Evolutionary conservation across 2,797 vertebrate species (phyloP).

Genomic region (Galagoides demidoff): DNA sequence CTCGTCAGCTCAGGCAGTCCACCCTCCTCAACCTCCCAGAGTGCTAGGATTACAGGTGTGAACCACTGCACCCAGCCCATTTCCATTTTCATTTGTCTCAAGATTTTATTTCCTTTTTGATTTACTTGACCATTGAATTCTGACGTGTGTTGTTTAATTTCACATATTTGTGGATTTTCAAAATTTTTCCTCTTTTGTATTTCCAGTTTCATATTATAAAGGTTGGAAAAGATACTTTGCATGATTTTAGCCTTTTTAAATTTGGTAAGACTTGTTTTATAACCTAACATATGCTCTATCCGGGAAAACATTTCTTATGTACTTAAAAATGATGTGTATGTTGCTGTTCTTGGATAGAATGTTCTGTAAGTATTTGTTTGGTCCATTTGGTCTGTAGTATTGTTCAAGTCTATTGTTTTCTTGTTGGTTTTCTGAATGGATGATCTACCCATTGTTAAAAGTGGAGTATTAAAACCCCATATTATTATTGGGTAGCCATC

Average conservation of each 20-base stretch:
- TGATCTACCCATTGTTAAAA: background rate
- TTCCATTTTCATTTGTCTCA: constrained; percentile 22
- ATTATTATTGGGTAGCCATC: background rate
- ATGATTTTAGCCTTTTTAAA: constrained; percentile 20
- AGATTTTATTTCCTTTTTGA: background rate
- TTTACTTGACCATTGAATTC: background rate
- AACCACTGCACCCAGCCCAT: no score
- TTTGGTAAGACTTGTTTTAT: constrained; percentile 38
- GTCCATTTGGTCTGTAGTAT: background rate
- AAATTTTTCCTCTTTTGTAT: constrained; percentile 14
- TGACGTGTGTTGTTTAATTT: constrained; percentile 41
- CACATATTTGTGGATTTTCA: constrained; percentile 34
- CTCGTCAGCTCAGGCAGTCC: no score
- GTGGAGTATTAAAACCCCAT: background rate
- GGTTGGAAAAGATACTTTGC: constrained; percentile 41
- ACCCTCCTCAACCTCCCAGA: no score
- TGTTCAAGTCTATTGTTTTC: background rate
- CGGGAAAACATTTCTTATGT: background rate
- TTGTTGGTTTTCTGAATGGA: background rate
- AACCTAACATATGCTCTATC: background rate
- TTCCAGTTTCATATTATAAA: background rate
- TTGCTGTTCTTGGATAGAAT: background rate
- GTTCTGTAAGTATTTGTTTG: background rate
- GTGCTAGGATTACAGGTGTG: no score
- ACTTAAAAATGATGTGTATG: background rate